phyloP scores from a whole-genome alignment of 2,113 vertebrate species.

The Psilopsiagon aymara region DNA sequence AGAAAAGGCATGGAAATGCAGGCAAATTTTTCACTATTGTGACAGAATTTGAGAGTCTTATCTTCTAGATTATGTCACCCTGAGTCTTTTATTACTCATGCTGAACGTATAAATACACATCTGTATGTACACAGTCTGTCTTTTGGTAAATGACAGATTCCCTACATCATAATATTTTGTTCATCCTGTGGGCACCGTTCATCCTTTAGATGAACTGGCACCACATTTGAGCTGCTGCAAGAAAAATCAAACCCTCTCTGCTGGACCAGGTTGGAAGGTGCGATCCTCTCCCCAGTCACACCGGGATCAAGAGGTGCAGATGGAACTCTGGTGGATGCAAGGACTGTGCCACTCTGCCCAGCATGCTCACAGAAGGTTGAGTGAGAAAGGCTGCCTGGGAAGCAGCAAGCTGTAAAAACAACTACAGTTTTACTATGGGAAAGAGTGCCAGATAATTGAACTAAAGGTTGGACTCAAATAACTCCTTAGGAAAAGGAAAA shows the following conservation, averaged over 20 bases:
- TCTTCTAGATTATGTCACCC: neutral
- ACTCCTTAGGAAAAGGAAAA: neutral
- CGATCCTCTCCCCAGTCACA: neutral
- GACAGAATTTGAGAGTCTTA: neutral
- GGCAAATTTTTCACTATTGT: neutral
- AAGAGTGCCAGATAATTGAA: rapidly evolving
- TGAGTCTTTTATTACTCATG: neutral
- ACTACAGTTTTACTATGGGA: neutral
- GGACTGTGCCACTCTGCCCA: neutral
- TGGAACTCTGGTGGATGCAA: neutral
- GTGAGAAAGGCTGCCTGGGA: neutral
- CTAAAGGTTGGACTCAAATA: neutral
- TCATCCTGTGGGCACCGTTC: neutral
- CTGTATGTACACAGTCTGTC: no score
- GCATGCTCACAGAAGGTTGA: neutral
- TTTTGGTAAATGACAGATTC: neutral
- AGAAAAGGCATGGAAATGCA: neutral
- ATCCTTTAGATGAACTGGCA: neutral
- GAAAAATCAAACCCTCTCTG: neutral
- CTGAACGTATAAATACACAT: neutral
- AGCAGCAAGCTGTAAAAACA: neutral
- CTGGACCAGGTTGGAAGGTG: neutral
- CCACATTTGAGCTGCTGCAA: neutral
- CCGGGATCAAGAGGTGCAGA: neutral
- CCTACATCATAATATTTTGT: neutral